Percentiles rank a stretch among this genome's conserved stretches.
Evolutionary conservation across 2,888 invertebrate genomes (phyloP).

Genomic region (Pollenia griseotomentosa): DNA sequence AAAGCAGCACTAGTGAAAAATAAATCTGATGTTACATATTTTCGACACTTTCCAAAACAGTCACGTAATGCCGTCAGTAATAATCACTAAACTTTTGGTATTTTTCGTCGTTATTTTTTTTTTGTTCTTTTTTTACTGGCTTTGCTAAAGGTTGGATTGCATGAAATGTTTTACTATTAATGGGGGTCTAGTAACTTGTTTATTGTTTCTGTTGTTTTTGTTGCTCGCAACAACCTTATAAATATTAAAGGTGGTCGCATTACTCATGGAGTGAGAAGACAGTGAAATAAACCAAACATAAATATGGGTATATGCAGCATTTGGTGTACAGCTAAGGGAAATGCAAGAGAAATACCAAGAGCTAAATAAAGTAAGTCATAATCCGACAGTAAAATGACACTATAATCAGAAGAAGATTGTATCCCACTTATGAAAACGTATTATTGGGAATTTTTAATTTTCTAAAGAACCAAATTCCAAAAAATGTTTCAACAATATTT

Average conservation of each 20-base stretch:
- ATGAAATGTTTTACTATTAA: conserved; percentile 58
- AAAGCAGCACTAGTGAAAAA: conserved; percentile 17
- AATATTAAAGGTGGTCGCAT: conserved; percentile 72
- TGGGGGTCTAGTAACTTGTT: conserved; percentile 59
- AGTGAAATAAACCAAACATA: conserved; percentile 12
- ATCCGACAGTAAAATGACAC: not conserved
- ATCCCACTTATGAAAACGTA: too few species aligned
- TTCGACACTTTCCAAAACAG: conserved; percentile 83
- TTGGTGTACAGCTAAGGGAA: conserved; percentile 71
- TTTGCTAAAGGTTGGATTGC: conserved; percentile 1
- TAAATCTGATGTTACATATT: conserved; percentile 80
- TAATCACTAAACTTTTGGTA: conserved; percentile 84
- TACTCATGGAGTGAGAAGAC: conserved; percentile 29
- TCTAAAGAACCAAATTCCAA: too few species aligned
- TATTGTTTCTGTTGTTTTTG: conserved; percentile 53
- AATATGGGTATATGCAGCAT: conserved; percentile 3
- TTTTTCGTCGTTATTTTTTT: conserved; percentile 76
- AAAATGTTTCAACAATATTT: too few species aligned
- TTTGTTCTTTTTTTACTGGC: conserved; percentile 25
- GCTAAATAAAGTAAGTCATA: not conserved
- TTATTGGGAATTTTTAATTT: too few species aligned
- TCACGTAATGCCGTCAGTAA: conserved; percentile 84
- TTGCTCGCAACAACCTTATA: conserved; percentile 67
- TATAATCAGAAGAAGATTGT: too few species aligned
- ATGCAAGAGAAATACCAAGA: conserved; percentile 61